Evolutionary conservation across 2,888 invertebrate species (phyloP).

Genomic region (Endomychus coccineus): DNA sequence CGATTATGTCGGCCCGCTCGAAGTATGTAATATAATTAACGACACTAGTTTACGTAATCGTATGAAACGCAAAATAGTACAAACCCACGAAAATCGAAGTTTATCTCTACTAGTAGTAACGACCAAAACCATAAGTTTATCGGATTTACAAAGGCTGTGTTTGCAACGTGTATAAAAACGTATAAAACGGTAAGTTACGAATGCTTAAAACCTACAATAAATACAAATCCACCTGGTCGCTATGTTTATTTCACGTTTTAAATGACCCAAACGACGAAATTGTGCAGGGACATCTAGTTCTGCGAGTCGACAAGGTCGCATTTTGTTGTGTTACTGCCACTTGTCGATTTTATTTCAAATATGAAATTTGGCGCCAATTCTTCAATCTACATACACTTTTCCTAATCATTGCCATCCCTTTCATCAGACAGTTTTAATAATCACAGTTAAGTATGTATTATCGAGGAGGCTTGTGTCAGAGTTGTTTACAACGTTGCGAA

Average conservation of each 20-base stretch:
- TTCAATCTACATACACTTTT: too few species aligned
- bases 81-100: constrained; percentile 41
- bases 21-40: constrained; percentile 43
- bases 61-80: constrained; percentile 41
- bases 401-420: too few species aligned
- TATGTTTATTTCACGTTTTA: too few species aligned
- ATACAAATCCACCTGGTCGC: background rate
- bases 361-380: background rate
- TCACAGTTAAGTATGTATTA: too few species aligned
- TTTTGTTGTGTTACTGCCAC: background rate
- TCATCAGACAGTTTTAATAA: too few species aligned
- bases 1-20: constrained; percentile 40
- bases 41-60: constrained; percentile 38
- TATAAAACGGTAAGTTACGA: constrained; percentile 13
- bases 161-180: constrained; percentile 32
- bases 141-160: constrained; percentile 36
- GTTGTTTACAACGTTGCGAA: too few species aligned
- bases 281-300: constrained; percentile 1
- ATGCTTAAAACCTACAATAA: too few species aligned
- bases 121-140: constrained; percentile 31
- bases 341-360: background rate
- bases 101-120: constrained; percentile 28
- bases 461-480: too few species aligned
- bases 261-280: background rate
- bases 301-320: background rate